These are phyloP conservation scores for Cercopithecus diana DNA, from an alignment of 2,797 vertebrate species.

Conservation along the genomic window DNA sequence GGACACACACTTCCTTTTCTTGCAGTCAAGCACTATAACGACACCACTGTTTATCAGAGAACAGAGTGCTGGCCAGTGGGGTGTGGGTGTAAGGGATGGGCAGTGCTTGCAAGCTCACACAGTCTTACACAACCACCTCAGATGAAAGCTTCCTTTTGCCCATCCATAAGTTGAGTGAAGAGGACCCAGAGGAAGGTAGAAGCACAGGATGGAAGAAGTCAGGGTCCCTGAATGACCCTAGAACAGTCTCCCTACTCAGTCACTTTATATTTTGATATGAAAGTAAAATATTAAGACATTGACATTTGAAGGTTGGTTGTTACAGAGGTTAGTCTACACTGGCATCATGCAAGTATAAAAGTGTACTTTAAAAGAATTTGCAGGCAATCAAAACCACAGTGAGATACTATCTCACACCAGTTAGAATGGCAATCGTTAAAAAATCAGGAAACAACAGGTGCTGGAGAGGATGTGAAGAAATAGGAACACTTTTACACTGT, in stretches of 20 bases:
- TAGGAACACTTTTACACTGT: too few relatives aligned
- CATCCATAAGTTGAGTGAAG: neutral
- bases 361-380: neutral
- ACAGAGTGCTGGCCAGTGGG: neutral
- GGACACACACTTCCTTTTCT: neutral
- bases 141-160: neutral
- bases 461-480: too few relatives aligned
- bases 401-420: too few relatives aligned
- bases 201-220: neutral
- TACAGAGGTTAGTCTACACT: neutral
- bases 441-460: too few relatives aligned
- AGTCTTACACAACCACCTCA: neutral
- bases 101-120: neutral
- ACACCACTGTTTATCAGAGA: neutral
- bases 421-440: too few relatives aligned
- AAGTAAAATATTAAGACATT: neutral
- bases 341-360: neutral
- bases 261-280: neutral
- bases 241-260: neutral
- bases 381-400: too few relatives aligned
- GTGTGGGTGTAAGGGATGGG: neutral
- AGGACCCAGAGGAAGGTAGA: neutral
- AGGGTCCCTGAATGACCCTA: neutral
- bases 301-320: neutral
- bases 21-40: neutral